Percentiles rank a stretch among this genome's conserved stretches.
These are phyloP conservation scores for Drosophila monieri DNA, from an alignment of 2,888 invertebrate genomes.

Conservation along the genomic window DNA sequence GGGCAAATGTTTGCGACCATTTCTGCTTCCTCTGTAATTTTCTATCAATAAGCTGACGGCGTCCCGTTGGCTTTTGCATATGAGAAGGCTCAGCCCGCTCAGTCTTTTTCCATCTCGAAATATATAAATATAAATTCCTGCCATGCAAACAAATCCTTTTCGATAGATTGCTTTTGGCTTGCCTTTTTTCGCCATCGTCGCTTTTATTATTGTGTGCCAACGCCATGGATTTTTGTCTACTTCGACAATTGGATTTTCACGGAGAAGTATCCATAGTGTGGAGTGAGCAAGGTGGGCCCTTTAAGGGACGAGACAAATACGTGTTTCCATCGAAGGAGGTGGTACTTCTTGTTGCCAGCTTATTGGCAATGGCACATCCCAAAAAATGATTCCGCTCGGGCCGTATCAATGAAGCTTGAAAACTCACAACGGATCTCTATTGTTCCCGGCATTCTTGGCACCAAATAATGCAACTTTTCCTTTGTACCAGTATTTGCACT, in stretches of 20 bases:
- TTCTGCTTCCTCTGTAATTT: conserved; percentile 41
- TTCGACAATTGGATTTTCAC: conserved; percentile 73
- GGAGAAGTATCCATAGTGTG: conserved; percentile 7
- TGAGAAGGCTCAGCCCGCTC: conserved; percentile 42
- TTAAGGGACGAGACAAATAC: conserved; percentile 57
- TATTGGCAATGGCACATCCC: conserved; percentile 59
- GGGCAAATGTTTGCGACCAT: conserved; percentile 53
- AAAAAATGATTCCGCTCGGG: conserved; percentile 30
- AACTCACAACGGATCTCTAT: conserved; percentile 20
- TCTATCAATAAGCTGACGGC: conserved; percentile 62
- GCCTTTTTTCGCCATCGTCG: conserved; percentile 15
- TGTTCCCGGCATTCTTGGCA: conserved; percentile 34
- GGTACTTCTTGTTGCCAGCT: conserved; percentile 41
- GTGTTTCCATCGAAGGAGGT: conserved; percentile 45
- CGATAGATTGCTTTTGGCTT: conserved; percentile 51
- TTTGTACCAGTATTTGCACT: conserved; percentile 12
- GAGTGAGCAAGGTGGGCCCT: conserved; percentile 33
- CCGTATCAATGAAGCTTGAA: conserved; percentile 38
- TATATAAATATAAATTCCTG: conserved; percentile 65
- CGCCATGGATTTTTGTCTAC: conserved; percentile 59
- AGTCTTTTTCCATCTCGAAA: conserved; percentile 34
- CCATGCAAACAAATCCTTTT: conserved; percentile 72
- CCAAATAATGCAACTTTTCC: conserved; percentile 29
- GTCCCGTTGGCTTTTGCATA: conserved; percentile 62
- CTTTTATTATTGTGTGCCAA: conserved; percentile 51